Evolutionary conservation across 2,797 vertebrate genomes (phyloP), one percentile per base, ranked within the genome.

Genomic region (Pempheris klunzingeri): DNA sequence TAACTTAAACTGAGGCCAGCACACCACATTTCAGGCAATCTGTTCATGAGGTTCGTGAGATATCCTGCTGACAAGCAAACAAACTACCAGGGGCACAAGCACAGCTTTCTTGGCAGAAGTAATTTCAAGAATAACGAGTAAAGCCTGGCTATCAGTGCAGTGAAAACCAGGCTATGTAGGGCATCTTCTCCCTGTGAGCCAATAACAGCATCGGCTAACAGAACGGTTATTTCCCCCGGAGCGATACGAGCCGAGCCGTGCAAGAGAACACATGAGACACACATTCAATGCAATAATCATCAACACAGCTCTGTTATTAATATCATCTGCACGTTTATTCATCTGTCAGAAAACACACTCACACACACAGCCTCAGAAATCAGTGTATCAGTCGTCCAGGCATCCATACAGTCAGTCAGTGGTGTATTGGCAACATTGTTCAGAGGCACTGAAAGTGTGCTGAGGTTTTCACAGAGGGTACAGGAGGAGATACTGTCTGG

Each of bases 381-480:
- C 63, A 67, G 43, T 70, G 22, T 17, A 55, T 73, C 62, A 80
- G 47, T 50, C 71, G n/a, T 55, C 52, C 73, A 28, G 30, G 38
- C 71, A 78, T 54, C 57, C 83, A 75, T 68, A 83, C 82, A 82
- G 77, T 84, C 80, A 75, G 85, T 86, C 58, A 63, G 78, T 81
- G 85, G 76, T 80, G 34, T 77, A 74, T 90, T 89, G 88, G 84
- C 87, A 91, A 84, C 81, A 43, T 85, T 74, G 76, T 90, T 87
- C 71, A 90, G 89, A 92, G 91, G 90, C 91, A 91, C 90, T 87
- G 78, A 71, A 78, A 77, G 77, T 90, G 82, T 86, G 82, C 81
- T 90, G 84, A 85, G 84, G 88, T 85, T 85, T 83, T 70, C 68
- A 83, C 78, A 78, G 64, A 79, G 71, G 60, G 61, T 68, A 77